phyloP scores from a whole-genome alignment of 92 coral and sea anemone species.

The Siderastrea radians region DNA sequence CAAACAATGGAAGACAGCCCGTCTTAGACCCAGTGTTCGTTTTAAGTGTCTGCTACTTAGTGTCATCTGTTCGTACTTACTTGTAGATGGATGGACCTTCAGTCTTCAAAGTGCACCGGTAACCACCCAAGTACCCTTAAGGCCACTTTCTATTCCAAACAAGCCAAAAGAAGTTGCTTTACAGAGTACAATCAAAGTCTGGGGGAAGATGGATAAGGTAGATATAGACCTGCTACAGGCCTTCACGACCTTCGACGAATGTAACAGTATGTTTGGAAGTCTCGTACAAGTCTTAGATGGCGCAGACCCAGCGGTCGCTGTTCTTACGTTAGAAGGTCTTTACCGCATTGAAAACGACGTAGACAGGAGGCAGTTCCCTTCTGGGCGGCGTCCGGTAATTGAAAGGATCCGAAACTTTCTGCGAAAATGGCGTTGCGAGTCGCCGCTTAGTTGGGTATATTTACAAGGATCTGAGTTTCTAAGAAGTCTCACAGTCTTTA shows the following conservation, averaged over 20 bases:
- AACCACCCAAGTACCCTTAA: too few species aligned
- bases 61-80: too few species aligned
- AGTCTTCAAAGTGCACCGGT: too few species aligned
- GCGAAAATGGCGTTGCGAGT: conserved; percentile 68
- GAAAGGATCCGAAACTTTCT: conserved; percentile 10
- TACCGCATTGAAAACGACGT: conserved; percentile 59
- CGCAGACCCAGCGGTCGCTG: conserved; percentile 40
- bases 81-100: too few species aligned
- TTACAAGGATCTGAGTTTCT: conserved; percentile 11
- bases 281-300: neutral
- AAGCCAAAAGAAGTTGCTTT: neutral
- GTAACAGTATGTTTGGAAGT: neutral
- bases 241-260: neutral
- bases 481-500: conserved; percentile 64
- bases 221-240: neutral
- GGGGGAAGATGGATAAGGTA: neutral
- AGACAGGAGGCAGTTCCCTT: conserved; percentile 20
- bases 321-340: conserved; percentile 63
- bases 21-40: too few species aligned
- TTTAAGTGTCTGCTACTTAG: too few species aligned
- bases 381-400: too few species aligned
- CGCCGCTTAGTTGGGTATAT: conserved; percentile 32
- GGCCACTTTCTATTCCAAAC: neutral
- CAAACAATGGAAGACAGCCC: too few species aligned
- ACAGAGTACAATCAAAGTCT: neutral